Conservation (phyloP, 2,797 vertebrate genomes). For the Leptoclinus maculatus region DNA sequence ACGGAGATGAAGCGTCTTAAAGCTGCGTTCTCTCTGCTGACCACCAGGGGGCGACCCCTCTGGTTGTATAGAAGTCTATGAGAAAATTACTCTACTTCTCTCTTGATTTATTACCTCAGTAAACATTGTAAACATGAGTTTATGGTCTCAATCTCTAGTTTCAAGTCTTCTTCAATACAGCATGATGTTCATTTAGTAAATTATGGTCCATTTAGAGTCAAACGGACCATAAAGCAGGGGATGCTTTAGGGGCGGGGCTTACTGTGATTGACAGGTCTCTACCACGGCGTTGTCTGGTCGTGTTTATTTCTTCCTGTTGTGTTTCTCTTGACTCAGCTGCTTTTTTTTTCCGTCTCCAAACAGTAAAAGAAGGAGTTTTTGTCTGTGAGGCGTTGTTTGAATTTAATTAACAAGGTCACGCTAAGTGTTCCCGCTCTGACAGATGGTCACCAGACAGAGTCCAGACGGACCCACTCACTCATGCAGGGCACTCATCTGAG, state of each 20-base stretch:
- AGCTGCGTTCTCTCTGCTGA: background rate
- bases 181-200: too few relatives aligned
- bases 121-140: too few relatives aligned
- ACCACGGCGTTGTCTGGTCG: background rate
- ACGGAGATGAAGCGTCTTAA: too few relatives aligned
- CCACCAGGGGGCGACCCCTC: background rate
- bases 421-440: slow-evolving; percentile 35
- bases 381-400: slow-evolving; percentile 64
- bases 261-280: too few relatives aligned
- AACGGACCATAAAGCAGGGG: too few relatives aligned
- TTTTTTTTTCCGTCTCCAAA: background rate
- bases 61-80: background rate
- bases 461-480: slow-evolving; percentile 40
- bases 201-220: too few relatives aligned
- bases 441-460: slow-evolving; percentile 65
- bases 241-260: too few relatives aligned
- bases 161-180: background rate
- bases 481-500: slow-evolving; percentile 26
- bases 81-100: too few relatives aligned
- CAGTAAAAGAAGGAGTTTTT: slow-evolving; percentile 1
- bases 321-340: slow-evolving; percentile 55
- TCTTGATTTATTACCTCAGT: too few relatives aligned
- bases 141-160: background rate
- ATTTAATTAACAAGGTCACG: slow-evolving; percentile 69
- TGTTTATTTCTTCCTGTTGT: background rate